Evolutionary conservation across 2,888 invertebrate genomes (phyloP).

Genomic region (Prionchulus punctatus): DNA sequence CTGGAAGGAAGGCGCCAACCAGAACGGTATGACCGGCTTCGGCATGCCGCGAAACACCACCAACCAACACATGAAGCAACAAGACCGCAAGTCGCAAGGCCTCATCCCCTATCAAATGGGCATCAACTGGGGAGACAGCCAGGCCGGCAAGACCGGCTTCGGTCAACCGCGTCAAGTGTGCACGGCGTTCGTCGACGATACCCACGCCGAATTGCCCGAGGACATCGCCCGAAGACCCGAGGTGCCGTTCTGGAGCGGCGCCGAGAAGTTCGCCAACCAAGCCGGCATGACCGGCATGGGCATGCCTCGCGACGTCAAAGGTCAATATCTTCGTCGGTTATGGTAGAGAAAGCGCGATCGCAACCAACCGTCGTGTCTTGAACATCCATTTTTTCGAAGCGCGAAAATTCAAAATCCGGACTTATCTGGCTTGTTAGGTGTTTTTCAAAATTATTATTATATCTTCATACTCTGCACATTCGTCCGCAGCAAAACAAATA

Average conservation of each 20-base stretch:
- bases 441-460: not conserved
- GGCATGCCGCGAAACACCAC: conserved; percentile 7
- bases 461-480: too few species aligned
- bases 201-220: conserved; percentile 27
- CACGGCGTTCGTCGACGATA: conserved; percentile 29
- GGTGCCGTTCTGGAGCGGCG: conserved; percentile 32
- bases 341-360: conserved; percentile 18
- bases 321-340: conserved; percentile 24
- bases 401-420: not conserved
- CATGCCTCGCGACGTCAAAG: conserved; percentile 30
- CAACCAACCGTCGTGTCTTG: not conserved
- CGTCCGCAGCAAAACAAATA: too few species aligned
- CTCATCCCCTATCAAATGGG: conserved; percentile 42
- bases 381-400: not conserved
- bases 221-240: conserved; percentile 28
- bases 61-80: not conserved
- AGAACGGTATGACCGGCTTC: conserved; percentile 9
- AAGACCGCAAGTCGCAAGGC: conserved; percentile 21
- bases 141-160: conserved; percentile 42
- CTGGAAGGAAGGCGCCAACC: conserved; percentile 25
- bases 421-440: not conserved
- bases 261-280: conserved; percentile 28
- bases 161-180: conserved; percentile 36
- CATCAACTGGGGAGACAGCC: conserved; percentile 41
- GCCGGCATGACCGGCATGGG: conserved; percentile 32